Percentiles rank a stretch among this genome's conserved stretches.
Evolutionary conservation across 2,888 invertebrate species (phyloP).

Genomic region (Carabus problematicus): DNA sequence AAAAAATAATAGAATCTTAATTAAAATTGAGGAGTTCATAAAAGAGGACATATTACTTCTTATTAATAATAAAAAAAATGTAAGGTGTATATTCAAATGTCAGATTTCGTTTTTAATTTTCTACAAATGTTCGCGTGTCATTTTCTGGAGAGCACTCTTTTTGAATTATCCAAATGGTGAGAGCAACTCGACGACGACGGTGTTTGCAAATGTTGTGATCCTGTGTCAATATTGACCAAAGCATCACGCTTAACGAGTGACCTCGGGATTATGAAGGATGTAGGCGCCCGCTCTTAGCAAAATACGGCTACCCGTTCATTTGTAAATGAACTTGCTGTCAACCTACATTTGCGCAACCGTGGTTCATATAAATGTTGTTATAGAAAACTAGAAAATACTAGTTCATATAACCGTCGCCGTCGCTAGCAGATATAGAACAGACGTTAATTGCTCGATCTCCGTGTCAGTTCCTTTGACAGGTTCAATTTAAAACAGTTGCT

Average conservation of each 20-base stretch:
- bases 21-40: too few species aligned
- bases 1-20: too few species aligned
- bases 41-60: too few species aligned
- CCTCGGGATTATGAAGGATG: conserved; percentile 22
- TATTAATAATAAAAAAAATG: too few species aligned
- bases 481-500: conserved; percentile 46
- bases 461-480: conserved; percentile 47
- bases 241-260: conserved; percentile 9
- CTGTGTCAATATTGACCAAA: conserved; percentile 22
- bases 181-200: background rate
- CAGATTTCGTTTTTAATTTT: conserved; percentile 3
- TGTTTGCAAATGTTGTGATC: conserved; percentile 19
- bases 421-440: conserved; percentile 19
- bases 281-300: conserved; percentile 12
- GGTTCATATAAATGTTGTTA: background rate
- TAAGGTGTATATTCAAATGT: background rate
- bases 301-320: background rate
- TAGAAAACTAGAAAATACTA: background rate
- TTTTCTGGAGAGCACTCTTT: background rate
- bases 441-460: conserved; percentile 43
- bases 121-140: background rate
- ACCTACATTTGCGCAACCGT: too few species aligned
- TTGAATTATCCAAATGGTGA: background rate
- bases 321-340: background rate
- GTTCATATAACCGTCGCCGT: background rate